A percentile compares a stretch with the other conserved stretches of the same genome.
Evolutionary conservation across 2,888 invertebrate species (phyloP).

Genomic region (Caenorhabditis sp.): DNA sequence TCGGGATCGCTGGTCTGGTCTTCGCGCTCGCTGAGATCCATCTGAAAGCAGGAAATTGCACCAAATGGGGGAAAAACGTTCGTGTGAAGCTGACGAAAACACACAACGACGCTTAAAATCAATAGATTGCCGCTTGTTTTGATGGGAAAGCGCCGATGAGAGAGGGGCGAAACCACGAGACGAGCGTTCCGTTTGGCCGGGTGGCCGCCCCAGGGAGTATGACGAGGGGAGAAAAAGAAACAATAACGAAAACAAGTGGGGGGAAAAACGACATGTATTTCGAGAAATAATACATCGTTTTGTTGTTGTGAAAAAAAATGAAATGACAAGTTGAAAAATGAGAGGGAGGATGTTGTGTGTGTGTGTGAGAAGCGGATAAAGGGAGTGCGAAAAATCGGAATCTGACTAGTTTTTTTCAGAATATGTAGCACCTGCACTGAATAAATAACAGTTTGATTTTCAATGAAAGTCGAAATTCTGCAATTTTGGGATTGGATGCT

Average conservation of each 20-base stretch:
- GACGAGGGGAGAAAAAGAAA: constrained; percentile 40
- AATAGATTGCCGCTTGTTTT: constrained; percentile 56
- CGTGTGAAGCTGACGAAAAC: constrained; percentile 26
- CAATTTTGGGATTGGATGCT: too few species aligned
- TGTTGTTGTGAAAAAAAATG: constrained; percentile 8
- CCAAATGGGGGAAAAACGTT: background rate
- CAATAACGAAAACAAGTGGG: constrained; percentile 49
- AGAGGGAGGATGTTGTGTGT: background rate
- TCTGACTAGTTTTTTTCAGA: too few species aligned
- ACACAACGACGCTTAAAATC: constrained; percentile 41
- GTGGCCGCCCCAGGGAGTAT: constrained; percentile 33
- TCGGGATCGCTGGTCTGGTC: constrained; percentile 58
- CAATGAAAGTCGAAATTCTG: too few species aligned
- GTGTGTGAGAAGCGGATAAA: too few species aligned
- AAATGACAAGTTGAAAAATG: background rate
- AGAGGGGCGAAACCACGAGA: constrained; percentile 41
- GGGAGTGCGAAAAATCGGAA: too few species aligned
- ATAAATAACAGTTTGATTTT: too few species aligned
- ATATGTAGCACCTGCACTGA: too few species aligned
- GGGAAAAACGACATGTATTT: constrained; percentile 7
- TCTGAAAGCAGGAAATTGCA: constrained; percentile 28
- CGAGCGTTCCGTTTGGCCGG: constrained; percentile 10
- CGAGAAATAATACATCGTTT: constrained; percentile 21
- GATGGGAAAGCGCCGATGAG: constrained; percentile 12
- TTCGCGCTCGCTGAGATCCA: constrained; percentile 67